Base-by-base conservation (phyloP, 92 coral and sea anemone genomes). In the Epizoanthus scotinus region DNA sequence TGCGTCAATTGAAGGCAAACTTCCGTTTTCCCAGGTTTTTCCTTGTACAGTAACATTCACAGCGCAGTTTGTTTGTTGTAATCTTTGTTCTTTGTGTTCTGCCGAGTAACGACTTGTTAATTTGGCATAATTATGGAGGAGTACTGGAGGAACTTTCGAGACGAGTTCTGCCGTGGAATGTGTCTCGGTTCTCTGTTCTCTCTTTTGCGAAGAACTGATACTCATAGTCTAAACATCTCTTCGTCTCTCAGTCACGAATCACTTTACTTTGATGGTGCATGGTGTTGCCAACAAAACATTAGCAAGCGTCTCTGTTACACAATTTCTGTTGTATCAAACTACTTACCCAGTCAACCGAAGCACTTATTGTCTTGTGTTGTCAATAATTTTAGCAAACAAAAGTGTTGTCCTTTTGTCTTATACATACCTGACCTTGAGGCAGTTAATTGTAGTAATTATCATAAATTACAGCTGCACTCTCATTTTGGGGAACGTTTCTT, bases 81-180 rank as follows among this genome's bases (percentile, higher is more conserved):
- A 9, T 5, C 63, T 71, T 15, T 78, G 31, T 44, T 67, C 78
- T 68, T 67, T 36, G 24, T 70, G 66, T 27, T 84, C 86, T 10
- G 67, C 91, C 40, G 66, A 40, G 77, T 81, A 87, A 59, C 88
- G 85, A 65, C 53, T 64, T 26, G 85, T 50, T 79, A 83, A 20
- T 79, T 87, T 87, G 38, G 91, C 88, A 84, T 81, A 84, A 79
- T 84, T 84, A 73, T 86, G 79, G 40, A 84, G 91, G 31, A 59
- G 40, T 59, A 31, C 49, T 28, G 68, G 25, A 19, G 67, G 47
- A 59, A 58, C 34, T 25, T 14, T 24, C 31, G 68, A 21, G 18
- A 40, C 66, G 38, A n/a, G 26, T 40, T 68, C 44, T 58, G 52
- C 14, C 14, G 52, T 57, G 29, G 61, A 58, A 75, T 13, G 34